Conservation (phyloP, 2,888 invertebrate genomes). For the Brenthis ino region DNA sequence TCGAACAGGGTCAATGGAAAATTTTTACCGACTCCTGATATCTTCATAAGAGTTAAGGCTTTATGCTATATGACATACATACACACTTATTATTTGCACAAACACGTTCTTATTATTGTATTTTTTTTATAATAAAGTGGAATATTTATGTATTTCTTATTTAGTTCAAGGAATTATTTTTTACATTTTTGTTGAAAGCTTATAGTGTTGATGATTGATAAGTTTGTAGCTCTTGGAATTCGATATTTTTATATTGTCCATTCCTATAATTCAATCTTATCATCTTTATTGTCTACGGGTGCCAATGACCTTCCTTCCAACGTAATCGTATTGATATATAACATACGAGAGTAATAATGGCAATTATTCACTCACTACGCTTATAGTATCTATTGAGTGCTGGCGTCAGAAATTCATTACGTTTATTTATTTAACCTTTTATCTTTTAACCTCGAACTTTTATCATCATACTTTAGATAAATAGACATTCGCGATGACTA, state of each 20-base stretch:
- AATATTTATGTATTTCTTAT: too few relatives aligned
- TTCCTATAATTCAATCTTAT: conserved; percentile 35
- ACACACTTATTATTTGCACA: conserved; percentile 1
- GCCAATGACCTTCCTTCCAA: conserved; percentile 42
- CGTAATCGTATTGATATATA: conserved; percentile 21
- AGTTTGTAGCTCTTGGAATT: conserved; percentile 25
- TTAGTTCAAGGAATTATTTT: not conserved
- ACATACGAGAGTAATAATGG: conserved; percentile 15
- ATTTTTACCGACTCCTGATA: conserved; percentile 11
- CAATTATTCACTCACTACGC: conserved; percentile 24
- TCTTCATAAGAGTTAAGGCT: conserved; percentile 9
- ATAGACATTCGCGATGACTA: not conserved
- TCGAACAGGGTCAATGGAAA: conserved; percentile 32
- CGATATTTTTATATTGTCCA: conserved; percentile 31
- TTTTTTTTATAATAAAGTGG: conserved; percentile 2
- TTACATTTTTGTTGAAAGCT: not conserved
- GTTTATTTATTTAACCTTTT: conserved; percentile 33
- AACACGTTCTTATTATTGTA: not conserved
- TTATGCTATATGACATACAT: too few relatives aligned
- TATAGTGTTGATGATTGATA: conserved; percentile 16
- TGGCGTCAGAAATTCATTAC: conserved; percentile 19
- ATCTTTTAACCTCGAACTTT: conserved; percentile 29
- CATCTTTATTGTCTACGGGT: conserved; percentile 28
- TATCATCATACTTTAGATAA: not conserved
- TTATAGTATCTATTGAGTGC: conserved; percentile 6